Evolutionary conservation across 2,888 invertebrate genomes (phyloP).

Genomic region (Macrosiphum euphorbiae): DNA sequence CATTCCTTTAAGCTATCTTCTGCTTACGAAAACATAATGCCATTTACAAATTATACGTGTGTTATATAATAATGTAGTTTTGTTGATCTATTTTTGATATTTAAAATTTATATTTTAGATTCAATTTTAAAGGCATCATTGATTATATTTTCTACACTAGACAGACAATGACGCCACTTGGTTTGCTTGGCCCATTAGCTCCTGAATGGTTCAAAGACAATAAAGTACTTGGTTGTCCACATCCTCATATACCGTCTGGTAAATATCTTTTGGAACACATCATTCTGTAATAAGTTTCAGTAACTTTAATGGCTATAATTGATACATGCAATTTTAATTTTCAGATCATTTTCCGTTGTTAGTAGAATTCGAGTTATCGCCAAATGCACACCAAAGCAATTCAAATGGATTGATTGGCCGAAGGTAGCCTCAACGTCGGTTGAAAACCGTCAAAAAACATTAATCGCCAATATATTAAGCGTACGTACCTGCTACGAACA

Average conservation of each 20-base stretch:
- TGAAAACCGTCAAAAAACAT: conserved; percentile 12
- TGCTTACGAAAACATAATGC: conserved; percentile 97
- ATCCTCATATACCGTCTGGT: conserved; percentile 96
- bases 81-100: background rate
- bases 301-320: background rate
- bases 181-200: conserved; percentile 93
- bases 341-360: conserved; percentile 92
- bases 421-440: conserved; percentile 78
- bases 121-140: conserved; percentile 99
- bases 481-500: conserved; percentile 32
- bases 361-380: conserved; percentile 91
- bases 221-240: conserved; percentile 97
- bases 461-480: conserved; percentile 19
- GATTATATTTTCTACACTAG: conserved; percentile 99
- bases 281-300: background rate
- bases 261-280: conserved; percentile 64
- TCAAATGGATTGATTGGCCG: conserved; percentile 86
- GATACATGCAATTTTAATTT: conserved; percentile 66
- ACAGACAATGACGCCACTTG: conserved; percentile 94
- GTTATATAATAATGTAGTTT: conserved; percentile 69
- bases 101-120: conserved; percentile 74
- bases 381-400: conserved; percentile 74
- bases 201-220: conserved; percentile 94
- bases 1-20: conserved; percentile 97
- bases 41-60: conserved; percentile 98